Base-by-base conservation (phyloP, 2,888 invertebrate genomes). In the Meghimatium bilineatum region DNA sequence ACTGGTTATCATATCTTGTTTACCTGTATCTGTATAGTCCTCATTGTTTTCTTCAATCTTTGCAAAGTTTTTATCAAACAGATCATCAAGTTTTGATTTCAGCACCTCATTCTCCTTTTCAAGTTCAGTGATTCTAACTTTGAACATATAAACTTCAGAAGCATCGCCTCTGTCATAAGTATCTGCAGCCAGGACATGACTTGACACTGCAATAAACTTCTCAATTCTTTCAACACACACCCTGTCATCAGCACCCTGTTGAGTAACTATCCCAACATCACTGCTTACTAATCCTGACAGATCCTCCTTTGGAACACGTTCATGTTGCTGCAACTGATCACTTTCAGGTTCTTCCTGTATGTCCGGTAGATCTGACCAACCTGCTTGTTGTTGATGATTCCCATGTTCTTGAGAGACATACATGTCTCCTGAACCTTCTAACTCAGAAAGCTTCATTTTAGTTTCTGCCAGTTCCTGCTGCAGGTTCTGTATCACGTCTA, bases 381-480 rank as follows among this genome's bases (percentile, higher is more conserved):
- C 72, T 29, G 66, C 32, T 26, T 79, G 79, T 29, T 38, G 44
- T 32, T 8, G 32, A 32, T 36, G 23, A 23, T 6, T 49, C n/a
- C 49, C 67, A 23, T 52, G 56, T 17, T 32, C 52, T 29, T 52
- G 56, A 6, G 56, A 20, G 3, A 20, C 36, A n/a, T 38, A 77
- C 60, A 77, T 63, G 2, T 74, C 60, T 66, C 52, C n/a, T n/a
- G 83, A 49, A 12, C 56, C 38, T 63, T 83, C 83, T 26, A 83
- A 23, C 44, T 84, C 84, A 49, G 80, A 75, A 10, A 80, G 60
- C 60, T 67, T 84, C 56, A 75, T 79, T 49, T 74, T 74, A 12
- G 71, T 32, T n/a, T 84, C 80, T n/a, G 80, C 75, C 66, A 84
- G 38, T n/a, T 84, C 84, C 36, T 84, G 84, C 44, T 84, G 74